Evolutionary conservation across 2,888 invertebrate species (phyloP).

Genomic region (Prenolepis imparis): DNA sequence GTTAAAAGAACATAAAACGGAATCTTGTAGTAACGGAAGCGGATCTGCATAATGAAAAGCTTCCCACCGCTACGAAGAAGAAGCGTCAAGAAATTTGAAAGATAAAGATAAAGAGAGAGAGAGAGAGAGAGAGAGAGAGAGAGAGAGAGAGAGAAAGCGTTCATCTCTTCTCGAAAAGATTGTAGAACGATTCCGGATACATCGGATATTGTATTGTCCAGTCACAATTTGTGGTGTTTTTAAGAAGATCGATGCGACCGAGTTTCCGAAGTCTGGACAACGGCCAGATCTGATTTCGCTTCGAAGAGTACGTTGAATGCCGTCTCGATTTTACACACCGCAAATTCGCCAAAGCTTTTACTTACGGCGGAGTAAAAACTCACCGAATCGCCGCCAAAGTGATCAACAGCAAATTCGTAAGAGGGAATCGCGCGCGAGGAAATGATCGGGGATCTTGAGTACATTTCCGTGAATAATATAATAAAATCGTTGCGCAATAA

Average conservation of each 20-base stretch:
- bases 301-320: constrained; percentile 52
- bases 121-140: no score
- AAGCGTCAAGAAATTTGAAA: constrained; percentile 25
- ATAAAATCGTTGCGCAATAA: neutral
- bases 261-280: constrained; percentile 71
- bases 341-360: constrained; percentile 69
- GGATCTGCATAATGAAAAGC: constrained; percentile 40
- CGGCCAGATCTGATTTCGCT: constrained; percentile 71
- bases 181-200: constrained; percentile 41
- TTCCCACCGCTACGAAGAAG: neutral
- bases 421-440: constrained; percentile 44
- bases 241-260: constrained; percentile 73
- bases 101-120: neutral
- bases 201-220: constrained; percentile 34
- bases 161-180: neutral
- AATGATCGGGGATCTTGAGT: neutral
- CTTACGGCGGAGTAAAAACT: constrained; percentile 63
- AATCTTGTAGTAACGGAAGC: constrained; percentile 37
- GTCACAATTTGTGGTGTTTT: constrained; percentile 71
- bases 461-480: neutral
- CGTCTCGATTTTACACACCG: constrained; percentile 59
- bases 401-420: constrained; percentile 57
- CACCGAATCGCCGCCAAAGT: constrained; percentile 63
- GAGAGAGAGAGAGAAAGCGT: neutral
- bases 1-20: constrained; percentile 37